Base-by-base conservation (phyloP, 2,888 invertebrate genomes). In the Eudemis profundana region DNA sequence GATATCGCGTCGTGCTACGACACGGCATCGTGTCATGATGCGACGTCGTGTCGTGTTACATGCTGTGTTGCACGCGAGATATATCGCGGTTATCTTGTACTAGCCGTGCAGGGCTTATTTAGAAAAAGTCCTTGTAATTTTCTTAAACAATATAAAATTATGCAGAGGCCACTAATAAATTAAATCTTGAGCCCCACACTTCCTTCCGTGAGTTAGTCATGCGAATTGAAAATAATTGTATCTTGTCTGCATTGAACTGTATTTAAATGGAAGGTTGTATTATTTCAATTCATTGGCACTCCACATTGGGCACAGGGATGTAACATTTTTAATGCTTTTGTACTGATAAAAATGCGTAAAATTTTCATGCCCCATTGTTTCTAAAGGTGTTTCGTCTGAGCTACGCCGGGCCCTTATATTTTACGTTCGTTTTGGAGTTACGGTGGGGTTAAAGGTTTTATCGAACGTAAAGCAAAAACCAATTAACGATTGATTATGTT, bases 401-500 rank as follows among this genome's bases (percentile, higher is more conserved):
- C 23, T 10, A 7, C 17, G 27, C 15, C 4, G 21, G 27, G 42
- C 54, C 27, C 29, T 33, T 51, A 51, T 36, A 36, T 56, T 56
- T 56, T 56, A 56, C 27, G 27, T 42, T 17, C 42, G 12, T 23
- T 42, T 42, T 42, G 12, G n/a, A 56, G 42, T 27, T 27, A 42
- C 27, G 42, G 5, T 40, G 27, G 17, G n/a, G 42, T 27, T 42
- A 42, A 17, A 17, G 54, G 27, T 51, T 42, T 56, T 56, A 56
- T 56, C 14, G 27, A 42, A 56, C 27, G 54, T 42, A 23, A 47
- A 36, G 12, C 23, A 59, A 38, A 59, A 59, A 12, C 23, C 47
- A 59, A 59, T 59, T 59, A 59, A 15, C 59, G 36, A 36, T 19
- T 14, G 14, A 36, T 59, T 33, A 47, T 36, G 33, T 59, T 47